A percentile compares a stretch with the other conserved stretches of the same genome.
Conservation (phyloP, 2,113 vertebrate species). For the Scolopax mira region DNA sequence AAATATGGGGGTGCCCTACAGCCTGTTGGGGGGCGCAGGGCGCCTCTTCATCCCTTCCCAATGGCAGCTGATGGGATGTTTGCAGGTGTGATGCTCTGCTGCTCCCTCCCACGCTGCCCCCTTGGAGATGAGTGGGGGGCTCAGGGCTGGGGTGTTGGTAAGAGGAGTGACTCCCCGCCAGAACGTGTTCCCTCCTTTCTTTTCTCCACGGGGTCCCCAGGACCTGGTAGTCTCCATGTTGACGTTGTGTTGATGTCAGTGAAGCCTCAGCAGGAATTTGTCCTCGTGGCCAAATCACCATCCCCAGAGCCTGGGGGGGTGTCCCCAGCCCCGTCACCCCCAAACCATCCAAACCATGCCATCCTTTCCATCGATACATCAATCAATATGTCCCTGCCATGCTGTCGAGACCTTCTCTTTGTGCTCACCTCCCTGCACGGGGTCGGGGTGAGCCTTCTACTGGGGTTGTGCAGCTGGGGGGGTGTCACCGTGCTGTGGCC, state of each 20-base stretch:
- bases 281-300: background rate
- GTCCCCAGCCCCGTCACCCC: background rate
- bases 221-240: background rate
- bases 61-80: rapidly evolving
- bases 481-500: background rate
- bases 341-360: background rate
- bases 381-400: background rate
- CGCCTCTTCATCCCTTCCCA: background rate
- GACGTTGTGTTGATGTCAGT: background rate
- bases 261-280: background rate
- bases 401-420: background rate
- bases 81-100: rapidly evolving
- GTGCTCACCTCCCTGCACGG: background rate
- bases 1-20: background rate
- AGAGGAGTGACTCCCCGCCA: rapidly evolving
- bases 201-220: background rate
- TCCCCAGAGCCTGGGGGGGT: background rate
- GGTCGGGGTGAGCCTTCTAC: background rate
- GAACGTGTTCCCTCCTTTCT: background rate
- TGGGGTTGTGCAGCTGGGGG: background rate
- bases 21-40: background rate
- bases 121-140: rapidly evolving
- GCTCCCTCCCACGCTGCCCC: background rate
- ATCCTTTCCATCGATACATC: background rate
- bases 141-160: rapidly evolving